phyloP scores from a whole-genome alignment of 2,797 vertebrate genomes.

The Macrochelys suwanniensis region DNA sequence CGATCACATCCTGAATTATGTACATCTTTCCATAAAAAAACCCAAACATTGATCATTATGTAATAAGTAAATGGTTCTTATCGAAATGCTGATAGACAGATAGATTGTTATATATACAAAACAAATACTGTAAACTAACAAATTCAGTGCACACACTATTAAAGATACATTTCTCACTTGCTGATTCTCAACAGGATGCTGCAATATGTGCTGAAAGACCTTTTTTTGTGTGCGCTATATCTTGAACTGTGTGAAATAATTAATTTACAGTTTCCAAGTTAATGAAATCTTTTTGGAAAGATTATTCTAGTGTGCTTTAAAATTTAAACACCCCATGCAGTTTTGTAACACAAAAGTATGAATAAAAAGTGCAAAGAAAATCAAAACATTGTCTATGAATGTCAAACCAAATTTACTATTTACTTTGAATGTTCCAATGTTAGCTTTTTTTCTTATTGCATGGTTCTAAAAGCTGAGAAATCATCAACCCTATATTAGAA shows the following conservation, averaged over 20 bases:
- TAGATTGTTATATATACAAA: neutral
- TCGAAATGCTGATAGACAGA: neutral
- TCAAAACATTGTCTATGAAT: constrained; percentile 10
- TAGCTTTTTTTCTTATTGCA: neutral
- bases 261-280: constrained; percentile 60
- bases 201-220: constrained; percentile 28
- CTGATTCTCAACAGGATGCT: constrained; percentile 21
- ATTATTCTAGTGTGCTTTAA: constrained; percentile 42
- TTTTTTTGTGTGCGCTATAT: constrained; percentile 2
- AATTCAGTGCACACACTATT: neutral
- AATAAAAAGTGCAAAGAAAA: constrained; percentile 33
- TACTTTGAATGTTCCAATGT: neutral
- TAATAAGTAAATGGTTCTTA: neutral
- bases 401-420: neutral
- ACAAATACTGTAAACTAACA: constrained; percentile 9
- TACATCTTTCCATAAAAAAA: neutral
- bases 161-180: constrained; percentile 47
- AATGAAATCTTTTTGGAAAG: constrained; percentile 47
- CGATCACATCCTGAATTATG: neutral
- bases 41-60: neutral
- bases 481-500: neutral
- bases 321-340: constrained; percentile 49
- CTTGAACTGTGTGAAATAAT: constrained; percentile 55
- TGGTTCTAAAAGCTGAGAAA: neutral
- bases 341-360: neutral